A percentile compares a stretch with the other conserved stretches of the same genome.
Evolutionary conservation across 2,113 vertebrate genomes (phyloP).

Genomic region (Muntiacus reevesi): DNA sequence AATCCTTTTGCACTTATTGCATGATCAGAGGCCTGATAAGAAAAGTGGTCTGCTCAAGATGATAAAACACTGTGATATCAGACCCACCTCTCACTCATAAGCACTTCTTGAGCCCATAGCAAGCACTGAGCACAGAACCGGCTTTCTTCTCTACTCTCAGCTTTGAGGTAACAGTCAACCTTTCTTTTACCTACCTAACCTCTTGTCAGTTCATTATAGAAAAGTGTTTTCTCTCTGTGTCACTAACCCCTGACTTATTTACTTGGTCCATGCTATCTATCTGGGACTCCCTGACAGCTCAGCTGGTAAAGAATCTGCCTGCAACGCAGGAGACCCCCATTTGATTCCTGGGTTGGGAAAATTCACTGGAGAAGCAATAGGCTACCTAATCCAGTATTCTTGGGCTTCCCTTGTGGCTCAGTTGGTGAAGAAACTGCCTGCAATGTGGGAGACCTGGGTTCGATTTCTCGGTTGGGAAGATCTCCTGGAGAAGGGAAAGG

Average conservation of each 20-base stretch:
- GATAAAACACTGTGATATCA: background rate
- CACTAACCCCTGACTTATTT: background rate
- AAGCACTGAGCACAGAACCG: background rate
- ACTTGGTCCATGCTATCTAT: background rate
- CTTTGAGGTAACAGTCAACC: background rate
- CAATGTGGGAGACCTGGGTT: background rate
- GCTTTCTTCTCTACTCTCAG: background rate
- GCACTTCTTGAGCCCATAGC: background rate
- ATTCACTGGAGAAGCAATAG: background rate
- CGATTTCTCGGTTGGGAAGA: background rate
- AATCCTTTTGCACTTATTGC: background rate
- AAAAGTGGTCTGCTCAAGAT: background rate
- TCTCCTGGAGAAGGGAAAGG: background rate
- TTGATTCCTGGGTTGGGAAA: background rate
- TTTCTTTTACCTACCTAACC: background rate
- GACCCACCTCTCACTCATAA: background rate
- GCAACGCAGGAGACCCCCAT: background rate
- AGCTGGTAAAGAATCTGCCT: background rate
- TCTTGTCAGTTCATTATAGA: constrained; percentile 3
- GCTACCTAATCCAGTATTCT: background rate
- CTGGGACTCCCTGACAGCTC: background rate
- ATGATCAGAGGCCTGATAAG: background rate
- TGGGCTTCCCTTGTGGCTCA: background rate
- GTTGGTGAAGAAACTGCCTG: background rate
- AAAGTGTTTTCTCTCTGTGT: background rate